Base-by-base conservation (phyloP, 2,888 invertebrate genomes). In the Marasmarcha lunaedactyla region DNA sequence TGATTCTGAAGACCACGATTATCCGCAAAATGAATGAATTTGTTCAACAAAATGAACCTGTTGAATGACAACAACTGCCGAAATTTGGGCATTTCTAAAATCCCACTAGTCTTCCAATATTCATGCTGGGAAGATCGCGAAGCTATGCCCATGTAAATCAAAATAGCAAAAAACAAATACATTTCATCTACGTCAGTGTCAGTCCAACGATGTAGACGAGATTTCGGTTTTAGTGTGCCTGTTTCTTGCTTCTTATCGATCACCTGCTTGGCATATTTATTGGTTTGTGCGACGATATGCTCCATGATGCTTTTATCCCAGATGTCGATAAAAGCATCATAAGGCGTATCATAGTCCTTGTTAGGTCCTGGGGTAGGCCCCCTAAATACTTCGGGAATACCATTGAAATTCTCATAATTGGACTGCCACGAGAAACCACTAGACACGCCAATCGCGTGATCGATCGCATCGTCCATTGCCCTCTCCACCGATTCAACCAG, bases 261-360 rank as follows among this genome's bases (percentile, higher is more conserved):
- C 4, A 35, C 43, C 36, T 52, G 47, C n/a, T 42, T 13, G 1
- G 51, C 55, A 15, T 50, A 55, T 5, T 44, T 15, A 42, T 55
- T 55, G 15, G 52, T 53, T 44, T 55, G 47, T 1, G 1, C 14
- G 9, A 33, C 49, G 33, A 55, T 49, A 34, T 5, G 42, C 38
- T 46, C 46, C 35, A 55, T 46, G 41, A 50, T 46, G 33, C 42
- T 43, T 26, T 39, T 34, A 42, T 33, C 33, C 45, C 44, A 50
- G 12, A 53, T 51, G 20, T 40, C 45, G 5, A 25, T 38, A 40
- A 51, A 52, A 25, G 43, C 47, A 35, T 49, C 50, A 45, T 47
- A 49, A 6, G 49, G 40, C 20, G 44, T 35, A 36, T 47, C 42
- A 13, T 46, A 49, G 30, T 40, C 42, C 11, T 42, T 39, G 36